Conservation (phyloP, 2,113 vertebrate genomes). For the Smithornis capensis region DNA sequence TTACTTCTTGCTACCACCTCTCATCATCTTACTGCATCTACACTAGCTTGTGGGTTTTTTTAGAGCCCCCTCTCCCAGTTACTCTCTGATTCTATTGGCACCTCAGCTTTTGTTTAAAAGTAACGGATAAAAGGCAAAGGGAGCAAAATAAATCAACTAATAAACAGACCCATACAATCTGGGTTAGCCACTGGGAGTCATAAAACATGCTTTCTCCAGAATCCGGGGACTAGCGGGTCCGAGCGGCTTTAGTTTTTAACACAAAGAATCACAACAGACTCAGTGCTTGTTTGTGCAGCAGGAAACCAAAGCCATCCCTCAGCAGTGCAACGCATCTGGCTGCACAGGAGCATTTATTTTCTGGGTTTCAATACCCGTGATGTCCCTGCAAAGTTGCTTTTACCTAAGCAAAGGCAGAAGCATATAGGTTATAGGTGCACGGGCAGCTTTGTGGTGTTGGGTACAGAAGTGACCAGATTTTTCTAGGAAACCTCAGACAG, state of each 20-base stretch:
- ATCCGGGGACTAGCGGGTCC: neutral
- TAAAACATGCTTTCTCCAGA: neutral
- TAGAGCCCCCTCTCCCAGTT: neutral
- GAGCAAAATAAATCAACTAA: neutral
- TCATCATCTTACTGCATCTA: neutral
- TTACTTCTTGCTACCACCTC: neutral
- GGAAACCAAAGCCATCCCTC: neutral
- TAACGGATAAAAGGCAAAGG: neutral
- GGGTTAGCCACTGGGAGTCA: neutral
- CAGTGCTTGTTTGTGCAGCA: neutral
- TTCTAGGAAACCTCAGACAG: slow-evolving; percentile 21
- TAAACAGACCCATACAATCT: neutral
- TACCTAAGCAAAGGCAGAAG: neutral
- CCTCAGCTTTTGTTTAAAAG: neutral
- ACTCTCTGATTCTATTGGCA: neutral
- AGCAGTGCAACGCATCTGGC: neutral
- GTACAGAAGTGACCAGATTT: neutral
- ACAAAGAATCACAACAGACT: neutral
- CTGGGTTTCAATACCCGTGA: neutral
- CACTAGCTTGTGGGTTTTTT: neutral
- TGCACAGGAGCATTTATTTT: neutral
- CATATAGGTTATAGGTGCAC: neutral
- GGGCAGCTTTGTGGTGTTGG: neutral
- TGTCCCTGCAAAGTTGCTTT: neutral
- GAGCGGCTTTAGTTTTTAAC: neutral